phyloP scores from a whole-genome alignment of 2,797 vertebrate genomes.

The Cetoscarus ocellatus region DNA sequence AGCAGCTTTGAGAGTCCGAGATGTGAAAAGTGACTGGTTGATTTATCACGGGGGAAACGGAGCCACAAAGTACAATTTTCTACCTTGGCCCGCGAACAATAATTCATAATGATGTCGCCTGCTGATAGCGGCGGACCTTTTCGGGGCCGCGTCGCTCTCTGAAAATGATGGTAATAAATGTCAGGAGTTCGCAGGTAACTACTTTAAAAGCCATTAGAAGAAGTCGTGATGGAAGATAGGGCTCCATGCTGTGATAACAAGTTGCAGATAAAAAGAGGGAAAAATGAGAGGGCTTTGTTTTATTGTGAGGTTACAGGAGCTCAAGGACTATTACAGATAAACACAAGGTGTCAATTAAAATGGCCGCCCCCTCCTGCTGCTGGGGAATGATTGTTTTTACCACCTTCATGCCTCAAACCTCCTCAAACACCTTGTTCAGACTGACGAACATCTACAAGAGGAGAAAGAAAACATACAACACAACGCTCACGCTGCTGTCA shows the following conservation, averaged over 20 bases:
- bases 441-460: slow-evolving; percentile 44
- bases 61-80: slow-evolving; percentile 99
- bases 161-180: slow-evolving; percentile 98
- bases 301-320: slow-evolving; percentile 64
- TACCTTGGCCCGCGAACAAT: slow-evolving; percentile 98
- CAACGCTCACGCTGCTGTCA: slow-evolving; percentile 58
- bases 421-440: slow-evolving; percentile 24
- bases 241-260: slow-evolving; percentile 90
- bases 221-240: slow-evolving; percentile 91
- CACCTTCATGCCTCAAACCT: slow-evolving; percentile 1
- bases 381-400: background rate
- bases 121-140: slow-evolving; percentile 96
- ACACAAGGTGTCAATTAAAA: slow-evolving; percentile 74
- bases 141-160: slow-evolving; percentile 79
- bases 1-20: slow-evolving; percentile 94
- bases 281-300: slow-evolving; percentile 62
- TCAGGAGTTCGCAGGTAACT: slow-evolving; percentile 96
- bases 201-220: slow-evolving; percentile 98
- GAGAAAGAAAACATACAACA: slow-evolving; percentile 43
- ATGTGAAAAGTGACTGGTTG: slow-evolving; percentile 93
- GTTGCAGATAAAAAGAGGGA: slow-evolving; percentile 71
- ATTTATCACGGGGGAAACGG: slow-evolving; percentile 96
- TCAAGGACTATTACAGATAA: slow-evolving; percentile 74
- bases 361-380: slow-evolving; percentile 17
- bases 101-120: slow-evolving; percentile 99